Base-by-base conservation (phyloP, 92 coral and sea anemone genomes). In the Porites rus region DNA sequence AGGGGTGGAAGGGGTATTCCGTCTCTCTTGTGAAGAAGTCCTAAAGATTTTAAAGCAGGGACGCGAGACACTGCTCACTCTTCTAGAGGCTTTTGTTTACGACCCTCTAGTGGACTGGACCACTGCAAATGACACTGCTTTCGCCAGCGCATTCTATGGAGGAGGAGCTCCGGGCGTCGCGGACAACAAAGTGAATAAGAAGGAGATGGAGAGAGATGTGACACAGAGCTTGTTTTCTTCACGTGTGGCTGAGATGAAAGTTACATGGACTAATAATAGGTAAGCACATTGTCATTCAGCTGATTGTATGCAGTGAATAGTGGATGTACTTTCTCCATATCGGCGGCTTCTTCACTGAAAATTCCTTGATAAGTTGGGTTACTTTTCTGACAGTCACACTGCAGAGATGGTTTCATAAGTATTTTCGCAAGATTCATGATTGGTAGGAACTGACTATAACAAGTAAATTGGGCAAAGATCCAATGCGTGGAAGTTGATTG, bases 21-120 rank as follows among this genome's bases (percentile, higher is more conserved):
- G 99, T 20, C 91, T 96, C 24, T 97, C 99, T 25, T 97, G 99
- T 92, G 99, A 97, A 78, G 96, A 97, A 85, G 99, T 97, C 11
- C 90, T 97, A 31, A 96, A 96, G 75, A 91, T 97, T 82, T 92
- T 97, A 31, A 93, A 95, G 69, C 96, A 94, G 62, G 99, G 99
- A 38, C 93, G 99, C 7, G 99, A 97, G 76, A 97, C 99, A 0
- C 92, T 97, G 54, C 92, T 97, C 22, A 97, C 99, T 2, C 84
- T 97, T 19, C 90, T 97, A 68, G 99, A 97, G 79, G 99, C 99
- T 1, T 97, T 97, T 87, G 99, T 97, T 2, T 97, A 97, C 72
- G 99, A 97, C 68, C 99, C 99, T 20, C 84, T 97, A 46, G 99
- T 97, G 24, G 99, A 97, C 84, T 97, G 99, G 99, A 97, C 99